phyloP scores from a whole-genome alignment of 2,888 invertebrate genomes.

The Ptilodon capucinus region DNA sequence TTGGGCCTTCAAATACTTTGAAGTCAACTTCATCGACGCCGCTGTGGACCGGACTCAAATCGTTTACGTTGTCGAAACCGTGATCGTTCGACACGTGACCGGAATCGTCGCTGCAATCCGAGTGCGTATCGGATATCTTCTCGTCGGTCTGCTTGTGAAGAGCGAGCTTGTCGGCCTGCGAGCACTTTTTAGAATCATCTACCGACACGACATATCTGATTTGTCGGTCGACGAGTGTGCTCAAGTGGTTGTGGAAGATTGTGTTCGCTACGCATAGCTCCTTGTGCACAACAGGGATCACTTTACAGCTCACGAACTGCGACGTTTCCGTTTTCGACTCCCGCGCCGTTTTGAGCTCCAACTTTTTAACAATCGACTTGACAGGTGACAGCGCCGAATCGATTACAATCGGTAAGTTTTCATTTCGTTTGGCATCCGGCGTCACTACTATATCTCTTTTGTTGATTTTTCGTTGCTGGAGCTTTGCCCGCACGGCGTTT shows the following conservation, averaged over 20 bases:
- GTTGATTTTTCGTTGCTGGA: conserved; percentile 74
- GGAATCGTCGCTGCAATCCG: conserved; percentile 90
- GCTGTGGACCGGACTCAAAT: conserved; percentile 49
- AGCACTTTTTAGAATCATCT: conserved; percentile 67
- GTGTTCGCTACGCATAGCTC: conserved; percentile 76
- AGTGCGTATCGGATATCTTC: conserved; percentile 83
- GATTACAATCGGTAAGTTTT: conserved; percentile 59
- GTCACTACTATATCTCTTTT: conserved; percentile 64
- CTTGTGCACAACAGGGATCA: conserved; percentile 75
- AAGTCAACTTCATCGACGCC: conserved; percentile 67
- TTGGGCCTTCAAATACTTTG: conserved; percentile 63
- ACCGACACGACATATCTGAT: conserved; percentile 70
- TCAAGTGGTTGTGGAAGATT: conserved; percentile 76
- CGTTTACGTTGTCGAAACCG: conserved; percentile 62
- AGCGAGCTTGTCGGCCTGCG: conserved; percentile 62
- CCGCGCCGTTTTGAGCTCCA: conserved; percentile 73
- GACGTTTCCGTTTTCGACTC: conserved; percentile 68
- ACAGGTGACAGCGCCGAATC: conserved; percentile 73
- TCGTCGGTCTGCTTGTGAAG: conserved; percentile 70
- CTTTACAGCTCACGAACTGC: conserved; percentile 71
- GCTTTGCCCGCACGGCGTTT: conserved; percentile 74
- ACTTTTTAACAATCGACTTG: conserved; percentile 75
- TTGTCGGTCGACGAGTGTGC: conserved; percentile 79
- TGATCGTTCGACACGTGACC: conserved; percentile 90
- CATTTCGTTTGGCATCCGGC: conserved; percentile 61